Evolutionary conservation across 2,113 vertebrate genomes (phyloP).

Genomic region (Notarius quadriscutis): DNA sequence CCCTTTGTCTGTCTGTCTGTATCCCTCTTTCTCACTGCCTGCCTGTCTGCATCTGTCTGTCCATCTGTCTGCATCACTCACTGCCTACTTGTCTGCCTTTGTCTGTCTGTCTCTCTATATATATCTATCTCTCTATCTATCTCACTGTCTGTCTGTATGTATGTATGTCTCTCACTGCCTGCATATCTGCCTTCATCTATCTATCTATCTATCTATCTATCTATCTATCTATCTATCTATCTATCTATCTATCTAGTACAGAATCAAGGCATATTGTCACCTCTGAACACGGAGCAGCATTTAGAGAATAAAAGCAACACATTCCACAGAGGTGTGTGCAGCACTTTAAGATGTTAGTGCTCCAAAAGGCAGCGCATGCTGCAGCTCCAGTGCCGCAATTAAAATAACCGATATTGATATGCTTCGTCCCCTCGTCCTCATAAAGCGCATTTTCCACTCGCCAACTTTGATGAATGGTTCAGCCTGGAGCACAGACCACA

Average conservation of each 20-base stretch:
- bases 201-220: slow-evolving; percentile 7
- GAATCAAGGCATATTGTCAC: neutral
- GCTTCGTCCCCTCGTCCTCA: slow-evolving; percentile 50
- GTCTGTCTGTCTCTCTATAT: neutral
- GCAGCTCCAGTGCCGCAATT: slow-evolving; percentile 40
- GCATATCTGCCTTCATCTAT: neutral
- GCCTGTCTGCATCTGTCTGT: neutral
- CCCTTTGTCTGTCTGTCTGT: neutral
- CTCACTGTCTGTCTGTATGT: neutral
- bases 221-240: slow-evolving; percentile 1
- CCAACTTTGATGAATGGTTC: slow-evolving; percentile 57
- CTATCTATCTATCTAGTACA: neutral
- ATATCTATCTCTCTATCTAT: neutral
- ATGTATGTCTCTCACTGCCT: neutral
- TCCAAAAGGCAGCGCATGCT: neutral
- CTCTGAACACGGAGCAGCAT: neutral
- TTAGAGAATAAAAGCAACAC: neutral
- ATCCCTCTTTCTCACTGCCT: neutral
- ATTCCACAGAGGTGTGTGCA: neutral
- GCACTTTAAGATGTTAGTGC: neutral
- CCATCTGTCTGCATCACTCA: neutral
- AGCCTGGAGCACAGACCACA: slow-evolving; percentile 32
- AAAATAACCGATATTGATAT: slow-evolving; percentile 53
- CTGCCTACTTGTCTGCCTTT: neutral
- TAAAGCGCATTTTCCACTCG: slow-evolving; percentile 56